phyloP scores from a whole-genome alignment of 2,797 vertebrate species.

The Sylvia borin region DNA sequence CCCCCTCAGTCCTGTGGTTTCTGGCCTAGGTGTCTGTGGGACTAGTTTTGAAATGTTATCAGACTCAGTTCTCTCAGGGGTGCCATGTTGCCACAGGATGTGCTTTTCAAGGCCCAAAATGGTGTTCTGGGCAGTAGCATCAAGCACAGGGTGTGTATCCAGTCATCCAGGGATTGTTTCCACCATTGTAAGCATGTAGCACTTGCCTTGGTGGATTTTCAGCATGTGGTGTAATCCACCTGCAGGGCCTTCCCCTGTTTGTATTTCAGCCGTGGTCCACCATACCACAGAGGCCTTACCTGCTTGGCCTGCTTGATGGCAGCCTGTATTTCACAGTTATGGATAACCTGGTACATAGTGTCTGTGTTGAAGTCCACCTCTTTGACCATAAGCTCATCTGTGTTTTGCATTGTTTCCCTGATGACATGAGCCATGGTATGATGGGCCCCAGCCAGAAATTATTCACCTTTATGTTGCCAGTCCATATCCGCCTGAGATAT shows the following conservation, averaged over 20 bases:
- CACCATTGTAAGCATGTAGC: not conserved
- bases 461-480: not conserved
- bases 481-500: not conserved
- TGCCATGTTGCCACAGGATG: not conserved
- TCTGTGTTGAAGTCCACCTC: not conserved
- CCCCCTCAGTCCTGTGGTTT: not conserved
- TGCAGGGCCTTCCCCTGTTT: not conserved
- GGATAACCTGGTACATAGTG: accelerated
- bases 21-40: not conserved
- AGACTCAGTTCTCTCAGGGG: accelerated
- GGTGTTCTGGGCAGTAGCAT: not conserved
- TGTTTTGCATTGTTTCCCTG: not conserved
- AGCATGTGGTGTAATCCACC: accelerated
- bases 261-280: accelerated
- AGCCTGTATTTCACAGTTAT: accelerated
- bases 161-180: not conserved
- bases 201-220: not conserved
- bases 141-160: accelerated
- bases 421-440: not conserved
- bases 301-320: not conserved
- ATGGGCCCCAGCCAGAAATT: not conserved
- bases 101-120: not conserved
- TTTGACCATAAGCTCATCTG: accelerated
- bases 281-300: not conserved
- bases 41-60: not conserved